Evolutionary conservation across 1,140 invertebrate genomes (phyloP).

Genomic region (Tyrophagus putrescentiae): DNA sequence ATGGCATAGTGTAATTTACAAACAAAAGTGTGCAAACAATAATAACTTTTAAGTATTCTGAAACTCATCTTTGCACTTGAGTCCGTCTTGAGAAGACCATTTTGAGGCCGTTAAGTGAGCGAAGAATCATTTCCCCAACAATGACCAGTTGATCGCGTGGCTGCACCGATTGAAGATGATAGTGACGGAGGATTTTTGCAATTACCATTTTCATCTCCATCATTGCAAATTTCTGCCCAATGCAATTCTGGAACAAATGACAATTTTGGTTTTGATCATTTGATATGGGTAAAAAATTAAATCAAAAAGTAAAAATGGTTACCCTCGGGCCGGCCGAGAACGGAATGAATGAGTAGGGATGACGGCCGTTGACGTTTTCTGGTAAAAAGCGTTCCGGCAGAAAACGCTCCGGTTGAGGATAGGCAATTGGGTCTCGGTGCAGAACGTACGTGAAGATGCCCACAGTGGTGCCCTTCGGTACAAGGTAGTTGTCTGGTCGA

Average conservation of each 20-base stretch:
- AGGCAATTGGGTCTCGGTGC: constrained; percentile 50
- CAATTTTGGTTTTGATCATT: too few species aligned
- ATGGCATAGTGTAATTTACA: too few species aligned
- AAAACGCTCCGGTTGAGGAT: constrained; percentile 52
- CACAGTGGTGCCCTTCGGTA: constrained; percentile 36
- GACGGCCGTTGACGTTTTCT: constrained; percentile 33
- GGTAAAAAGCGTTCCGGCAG: constrained; percentile 59
- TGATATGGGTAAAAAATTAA: too few species aligned
- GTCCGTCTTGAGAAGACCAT: constrained; percentile 22
- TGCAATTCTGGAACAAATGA: too few species aligned
- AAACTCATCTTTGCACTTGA: background rate
- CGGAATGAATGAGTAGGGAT: constrained; percentile 33
- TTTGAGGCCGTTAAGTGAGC: constrained; percentile 27
- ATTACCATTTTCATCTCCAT: constrained; percentile 41
- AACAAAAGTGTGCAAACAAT: too few species aligned
- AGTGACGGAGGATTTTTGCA: constrained; percentile 33
- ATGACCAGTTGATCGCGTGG: constrained; percentile 27
- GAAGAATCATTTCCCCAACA: constrained; percentile 28
- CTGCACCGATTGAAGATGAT: constrained; percentile 25
- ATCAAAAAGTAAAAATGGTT: constrained; percentile 34
- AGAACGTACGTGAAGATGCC: constrained; percentile 38
- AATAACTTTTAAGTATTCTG: too few species aligned
- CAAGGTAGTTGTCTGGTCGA: constrained; percentile 25
- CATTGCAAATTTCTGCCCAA: constrained; percentile 43
- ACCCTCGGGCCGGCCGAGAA: constrained; percentile 35